phyloP scores from a whole-genome alignment of 1,140 invertebrate species.

The Adoxophyes honmai region DNA sequence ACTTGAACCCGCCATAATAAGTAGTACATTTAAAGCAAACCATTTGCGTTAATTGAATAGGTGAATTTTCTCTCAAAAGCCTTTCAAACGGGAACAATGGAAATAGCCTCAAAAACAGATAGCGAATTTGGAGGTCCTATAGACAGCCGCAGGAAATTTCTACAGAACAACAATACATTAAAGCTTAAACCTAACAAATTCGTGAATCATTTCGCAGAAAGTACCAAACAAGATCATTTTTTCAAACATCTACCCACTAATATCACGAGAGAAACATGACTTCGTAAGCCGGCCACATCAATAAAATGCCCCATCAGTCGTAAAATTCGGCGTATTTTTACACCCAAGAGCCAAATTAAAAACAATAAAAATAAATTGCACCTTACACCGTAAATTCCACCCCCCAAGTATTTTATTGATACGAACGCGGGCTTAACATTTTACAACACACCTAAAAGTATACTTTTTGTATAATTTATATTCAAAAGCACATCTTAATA shows the following conservation, averaged over 20 bases:
- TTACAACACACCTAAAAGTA: constrained; percentile 19
- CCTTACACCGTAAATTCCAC: too few relatives aligned
- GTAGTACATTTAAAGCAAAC: too few relatives aligned
- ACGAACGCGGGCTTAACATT: not conserved
- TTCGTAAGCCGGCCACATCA: constrained; percentile 18
- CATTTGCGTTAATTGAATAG: too few relatives aligned
- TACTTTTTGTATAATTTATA: constrained; percentile 18
- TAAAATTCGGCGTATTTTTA: too few relatives aligned
- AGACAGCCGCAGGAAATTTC: not conserved
- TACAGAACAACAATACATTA: constrained; percentile 35
- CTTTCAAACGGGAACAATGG: too few relatives aligned
- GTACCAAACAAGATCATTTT: constrained; percentile 29
- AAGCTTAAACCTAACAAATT: constrained; percentile 66
- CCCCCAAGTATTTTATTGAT: not conserved
- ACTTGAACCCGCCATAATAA: too few relatives aligned
- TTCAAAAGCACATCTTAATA: constrained; percentile 20
- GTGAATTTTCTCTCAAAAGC: too few relatives aligned
- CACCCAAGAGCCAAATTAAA: too few relatives aligned
- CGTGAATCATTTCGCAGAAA: constrained; percentile 43
- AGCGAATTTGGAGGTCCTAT: not conserved
- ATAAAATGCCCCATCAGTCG: not conserved
- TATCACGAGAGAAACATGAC: constrained; percentile 55
- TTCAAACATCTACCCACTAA: constrained; percentile 51
- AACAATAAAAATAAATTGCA: too few relatives aligned
- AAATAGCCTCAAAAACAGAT: too few relatives aligned